Conservation (phyloP, 92 coral and sea anemone species). For the Phymanthus crucifer region DNA sequence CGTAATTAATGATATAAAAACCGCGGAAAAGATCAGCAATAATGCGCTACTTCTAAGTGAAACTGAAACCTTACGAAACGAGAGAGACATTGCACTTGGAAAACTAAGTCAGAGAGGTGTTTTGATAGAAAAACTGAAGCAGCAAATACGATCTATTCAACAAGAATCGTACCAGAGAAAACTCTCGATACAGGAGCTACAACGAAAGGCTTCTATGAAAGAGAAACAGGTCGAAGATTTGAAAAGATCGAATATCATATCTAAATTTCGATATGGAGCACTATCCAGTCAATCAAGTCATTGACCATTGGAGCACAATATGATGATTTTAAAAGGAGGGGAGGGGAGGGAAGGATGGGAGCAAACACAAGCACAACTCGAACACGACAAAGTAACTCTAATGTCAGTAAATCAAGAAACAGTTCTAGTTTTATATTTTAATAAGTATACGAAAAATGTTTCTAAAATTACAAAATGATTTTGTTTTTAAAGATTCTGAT, state of each 20-base stretch:
- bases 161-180: slow-evolving; percentile 44
- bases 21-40: slow-evolving; percentile 74
- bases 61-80: slow-evolving; percentile 83
- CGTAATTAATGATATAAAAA: slow-evolving; percentile 60
- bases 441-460: no score
- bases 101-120: slow-evolving; percentile 61
- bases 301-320: neutral
- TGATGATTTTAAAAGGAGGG: neutral
- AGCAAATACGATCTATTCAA: slow-evolving; percentile 14
- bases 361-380: no score
- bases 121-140: neutral
- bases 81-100: slow-evolving; percentile 69
- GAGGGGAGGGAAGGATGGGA: neutral
- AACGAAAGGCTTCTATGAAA: slow-evolving; percentile 52
- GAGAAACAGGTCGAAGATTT: slow-evolving; percentile 72
- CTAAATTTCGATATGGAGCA: neutral
- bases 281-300: neutral
- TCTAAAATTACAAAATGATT: no score
- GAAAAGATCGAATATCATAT: slow-evolving; percentile 5
- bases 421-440: no score
- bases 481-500: no score
- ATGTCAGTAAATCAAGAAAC: no score
- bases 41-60: slow-evolving; percentile 82
- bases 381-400: no score
- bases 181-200: slow-evolving; percentile 57